These are phyloP conservation scores for Aphelocoma californica DNA, from an alignment of 2,797 vertebrate species.

Conservation along the genomic window DNA sequence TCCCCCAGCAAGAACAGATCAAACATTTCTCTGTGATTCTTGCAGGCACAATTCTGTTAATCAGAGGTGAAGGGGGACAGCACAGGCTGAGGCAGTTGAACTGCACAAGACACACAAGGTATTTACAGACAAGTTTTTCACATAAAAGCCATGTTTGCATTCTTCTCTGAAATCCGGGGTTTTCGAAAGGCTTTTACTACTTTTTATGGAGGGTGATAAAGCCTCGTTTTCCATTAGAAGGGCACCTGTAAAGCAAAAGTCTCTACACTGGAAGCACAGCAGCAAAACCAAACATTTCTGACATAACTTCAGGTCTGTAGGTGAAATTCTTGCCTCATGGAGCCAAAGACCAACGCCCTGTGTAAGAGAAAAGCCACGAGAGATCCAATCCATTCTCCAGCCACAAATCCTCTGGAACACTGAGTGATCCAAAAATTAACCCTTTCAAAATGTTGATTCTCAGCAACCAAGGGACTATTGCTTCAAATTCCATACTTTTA, in stretches of 20 bases:
- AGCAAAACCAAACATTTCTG: not conserved
- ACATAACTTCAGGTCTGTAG: not conserved
- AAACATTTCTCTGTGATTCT: not conserved
- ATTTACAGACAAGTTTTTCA: not conserved
- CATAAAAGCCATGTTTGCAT: fast-evolving
- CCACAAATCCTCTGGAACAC: not conserved
- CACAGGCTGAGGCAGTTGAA: not conserved
- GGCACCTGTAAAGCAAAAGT: not conserved
- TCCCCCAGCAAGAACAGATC: not conserved
- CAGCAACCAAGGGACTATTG: not conserved
- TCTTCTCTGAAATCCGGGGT: not conserved
- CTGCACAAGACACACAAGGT: not conserved
- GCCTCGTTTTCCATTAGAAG: not conserved
- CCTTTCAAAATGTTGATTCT: not conserved
- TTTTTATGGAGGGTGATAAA: not conserved
- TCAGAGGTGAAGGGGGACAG: not conserved
- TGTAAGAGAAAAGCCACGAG: not conserved
- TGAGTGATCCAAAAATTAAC: not conserved
- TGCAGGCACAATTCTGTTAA: not conserved
- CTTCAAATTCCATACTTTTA: not conserved
- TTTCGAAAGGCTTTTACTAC: not conserved
- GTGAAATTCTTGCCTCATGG: not conserved
- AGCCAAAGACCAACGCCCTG: not conserved
- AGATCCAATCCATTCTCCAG: not conserved
- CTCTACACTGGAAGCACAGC: not conserved